These are phyloP conservation scores for Alcis repandata DNA, from an alignment of 2,888 invertebrate species.

Conservation along the genomic window DNA sequence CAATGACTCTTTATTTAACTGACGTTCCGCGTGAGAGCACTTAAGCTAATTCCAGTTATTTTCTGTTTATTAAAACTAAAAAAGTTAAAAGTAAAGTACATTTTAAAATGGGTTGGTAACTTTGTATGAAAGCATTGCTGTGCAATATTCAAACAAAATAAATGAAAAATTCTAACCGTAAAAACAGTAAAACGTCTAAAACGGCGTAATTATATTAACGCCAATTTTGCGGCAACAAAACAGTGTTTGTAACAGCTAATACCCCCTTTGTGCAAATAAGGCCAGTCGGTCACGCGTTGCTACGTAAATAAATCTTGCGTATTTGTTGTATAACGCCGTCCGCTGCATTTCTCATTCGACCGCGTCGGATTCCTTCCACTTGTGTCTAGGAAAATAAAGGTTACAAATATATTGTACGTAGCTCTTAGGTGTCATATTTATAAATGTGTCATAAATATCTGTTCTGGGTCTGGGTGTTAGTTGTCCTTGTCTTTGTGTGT, in stretches of 20 bases:
- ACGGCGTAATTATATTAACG: background rate
- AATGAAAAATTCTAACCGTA: background rate
- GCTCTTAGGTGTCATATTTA: too few species aligned
- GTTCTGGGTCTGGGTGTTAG: too few species aligned
- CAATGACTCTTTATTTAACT: too few species aligned
- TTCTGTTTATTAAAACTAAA: background rate
- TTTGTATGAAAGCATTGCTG: too few species aligned
- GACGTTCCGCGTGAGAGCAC: background rate
- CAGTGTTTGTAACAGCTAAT: constrained; percentile 14
- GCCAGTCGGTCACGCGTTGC: constrained; percentile 16
- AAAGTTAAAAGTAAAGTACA: too few species aligned
- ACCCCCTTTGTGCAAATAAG: constrained; percentile 6
- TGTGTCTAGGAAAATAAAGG: background rate
- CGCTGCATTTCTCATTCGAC: background rate
- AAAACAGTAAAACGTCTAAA: background rate
- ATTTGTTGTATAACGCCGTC: constrained; percentile 22
- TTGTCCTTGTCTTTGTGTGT: too few species aligned
- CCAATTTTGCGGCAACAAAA: background rate
- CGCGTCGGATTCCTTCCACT: constrained; percentile 30
- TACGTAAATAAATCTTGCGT: constrained; percentile 12
- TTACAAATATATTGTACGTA: too few species aligned
- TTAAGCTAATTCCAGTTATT: background rate
- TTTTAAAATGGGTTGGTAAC: too few species aligned
- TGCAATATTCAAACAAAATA: too few species aligned
- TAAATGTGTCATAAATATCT: too few species aligned